phyloP scores from a whole-genome alignment of 2,797 vertebrate species.

The Tarsius wallacei region DNA sequence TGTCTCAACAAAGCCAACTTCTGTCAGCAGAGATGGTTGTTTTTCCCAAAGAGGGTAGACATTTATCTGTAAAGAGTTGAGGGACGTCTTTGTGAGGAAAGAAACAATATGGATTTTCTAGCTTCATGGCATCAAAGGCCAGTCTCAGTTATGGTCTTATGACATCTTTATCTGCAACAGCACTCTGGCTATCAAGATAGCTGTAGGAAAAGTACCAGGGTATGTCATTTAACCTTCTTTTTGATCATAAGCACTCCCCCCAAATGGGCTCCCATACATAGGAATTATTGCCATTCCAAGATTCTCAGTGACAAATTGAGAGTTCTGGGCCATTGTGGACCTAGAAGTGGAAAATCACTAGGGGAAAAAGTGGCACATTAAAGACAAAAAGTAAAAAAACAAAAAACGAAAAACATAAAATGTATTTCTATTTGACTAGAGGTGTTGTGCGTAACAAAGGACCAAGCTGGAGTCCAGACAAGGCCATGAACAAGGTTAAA shows the following conservation, averaged over 20 bases:
- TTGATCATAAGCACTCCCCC: not conserved
- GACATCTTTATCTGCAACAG: not conserved
- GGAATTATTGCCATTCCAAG: constrained; percentile 45
- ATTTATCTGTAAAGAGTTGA: not conserved
- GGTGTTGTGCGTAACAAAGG: constrained; percentile 8
- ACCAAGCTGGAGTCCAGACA: not conserved
- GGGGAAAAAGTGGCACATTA: not conserved
- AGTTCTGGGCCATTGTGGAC: not conserved
- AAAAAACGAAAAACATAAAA: not conserved
- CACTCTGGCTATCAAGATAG: not conserved
- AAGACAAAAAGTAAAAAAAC: no score
- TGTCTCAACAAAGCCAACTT: not conserved
- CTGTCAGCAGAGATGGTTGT: not conserved
- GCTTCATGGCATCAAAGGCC: not conserved
- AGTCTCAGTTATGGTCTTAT: not conserved
- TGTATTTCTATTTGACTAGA: constrained; percentile 44
- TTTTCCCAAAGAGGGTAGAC: not conserved
- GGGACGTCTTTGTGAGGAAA: not conserved
- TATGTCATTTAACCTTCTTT: constrained; percentile 36
- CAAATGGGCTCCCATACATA: not conserved
- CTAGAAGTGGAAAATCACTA: constrained; percentile 54
- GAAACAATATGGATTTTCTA: not conserved
- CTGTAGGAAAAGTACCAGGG: not conserved
- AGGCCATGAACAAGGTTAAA: not conserved
- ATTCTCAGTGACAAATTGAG: not conserved